Evolutionary conservation across 2,797 vertebrate species (phyloP), one percentile per base, ranked within the genome.

Genomic region (Mormyrops boulengeri): DNA sequence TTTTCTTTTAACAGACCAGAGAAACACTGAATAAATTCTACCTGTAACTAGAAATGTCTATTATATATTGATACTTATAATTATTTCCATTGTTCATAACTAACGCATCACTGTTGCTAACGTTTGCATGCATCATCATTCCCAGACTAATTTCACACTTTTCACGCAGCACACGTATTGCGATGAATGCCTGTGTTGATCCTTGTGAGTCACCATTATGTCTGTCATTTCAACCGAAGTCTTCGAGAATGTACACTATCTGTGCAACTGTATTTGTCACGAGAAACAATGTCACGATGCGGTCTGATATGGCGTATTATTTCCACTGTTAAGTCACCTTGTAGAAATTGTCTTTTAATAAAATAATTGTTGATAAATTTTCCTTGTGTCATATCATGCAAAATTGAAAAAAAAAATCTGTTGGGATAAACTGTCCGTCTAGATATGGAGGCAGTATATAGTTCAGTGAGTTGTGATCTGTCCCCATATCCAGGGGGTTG

Each of bases 211-310:
- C 30, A 22, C 55, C 84, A 30, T 6, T 84, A n/a, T 38, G 49
- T 89, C n/a, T 88, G 19, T 80, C 5, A 1, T 60, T 60, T 52
- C 85, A 92, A 92, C 91, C 85, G 82, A 91, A 91, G 92, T 92
- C 88, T 92, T 89, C 92, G 90, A 91, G 91, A 94, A 94, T 94
- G 94, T 94, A 91, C 90, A 89, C 90, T 55, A 62, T 41, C 80
- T 12, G 34, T n/a, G 17, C 85, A 55, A 14, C 14, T 87, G 38
- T 60, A 19, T 55, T 55, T 80, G 17, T 80, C 38, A 30, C 3
- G 22, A 52, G 22, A 53, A 85, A 85, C 19, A 14, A 26, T 85
- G 84, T 14, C 19, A 26, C 6, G 26, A 44, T 80, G 73, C n/a
- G 47, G 41, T 44, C 73, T 7, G 38, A 44, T 44, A 19, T 19